phyloP scores from a whole-genome alignment of 2,113 vertebrate genomes.

The Serinus canaria region DNA sequence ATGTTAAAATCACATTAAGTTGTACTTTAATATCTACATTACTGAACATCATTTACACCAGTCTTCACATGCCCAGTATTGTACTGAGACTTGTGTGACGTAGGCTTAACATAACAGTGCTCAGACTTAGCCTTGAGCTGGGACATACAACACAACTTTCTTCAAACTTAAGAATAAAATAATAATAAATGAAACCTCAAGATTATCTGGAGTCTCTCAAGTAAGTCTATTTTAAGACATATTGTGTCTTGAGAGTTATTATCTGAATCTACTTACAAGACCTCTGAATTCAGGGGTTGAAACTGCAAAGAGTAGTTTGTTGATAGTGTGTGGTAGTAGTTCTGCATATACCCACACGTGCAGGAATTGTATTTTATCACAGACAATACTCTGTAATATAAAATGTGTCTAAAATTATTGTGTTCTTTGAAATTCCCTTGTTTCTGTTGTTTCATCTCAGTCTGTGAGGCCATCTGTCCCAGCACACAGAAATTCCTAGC shows the following conservation, averaged over 20 bases:
- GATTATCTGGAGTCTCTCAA: neutral
- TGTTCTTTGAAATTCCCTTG: neutral
- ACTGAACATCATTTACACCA: neutral
- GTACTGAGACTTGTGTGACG: neutral
- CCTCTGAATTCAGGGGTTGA: neutral
- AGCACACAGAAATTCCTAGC: neutral
- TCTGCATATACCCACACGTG: neutral
- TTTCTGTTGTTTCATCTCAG: constrained; percentile 5
- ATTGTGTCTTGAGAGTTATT: neutral
- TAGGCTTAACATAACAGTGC: neutral
- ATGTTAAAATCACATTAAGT: neutral
- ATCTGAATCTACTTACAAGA: neutral
- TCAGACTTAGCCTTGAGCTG: neutral
- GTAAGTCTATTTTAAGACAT: neutral
- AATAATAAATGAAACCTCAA: neutral
- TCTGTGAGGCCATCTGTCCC: constrained; percentile 41
- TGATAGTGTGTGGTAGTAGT: neutral
- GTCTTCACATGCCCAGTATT: neutral
- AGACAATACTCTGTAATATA: neutral
- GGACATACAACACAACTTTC: neutral
- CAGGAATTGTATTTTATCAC: neutral
- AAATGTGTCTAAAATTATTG: neutral
- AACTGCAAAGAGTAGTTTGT: neutral
- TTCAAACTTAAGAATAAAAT: neutral
- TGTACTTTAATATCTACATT: neutral